Evolutionary conservation across 1,140 invertebrate species (phyloP).

Genomic region (Anastatus disparis): DNA sequence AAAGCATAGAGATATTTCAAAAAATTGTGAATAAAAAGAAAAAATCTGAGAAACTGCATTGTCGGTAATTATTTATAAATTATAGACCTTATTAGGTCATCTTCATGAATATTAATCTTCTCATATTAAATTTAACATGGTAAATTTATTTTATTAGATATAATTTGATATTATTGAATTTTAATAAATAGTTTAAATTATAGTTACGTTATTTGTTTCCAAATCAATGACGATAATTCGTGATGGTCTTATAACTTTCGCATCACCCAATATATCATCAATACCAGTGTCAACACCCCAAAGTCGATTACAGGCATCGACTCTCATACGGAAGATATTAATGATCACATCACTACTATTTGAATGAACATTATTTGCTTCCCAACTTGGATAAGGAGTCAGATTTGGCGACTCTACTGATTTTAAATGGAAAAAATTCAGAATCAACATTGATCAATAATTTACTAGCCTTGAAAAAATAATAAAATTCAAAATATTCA

Average conservation of each 20-base stretch:
- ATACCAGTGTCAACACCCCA: conserved; percentile 81
- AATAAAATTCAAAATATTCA: neutral
- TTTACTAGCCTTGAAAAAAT: neutral
- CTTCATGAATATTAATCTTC: too few relatives aligned
- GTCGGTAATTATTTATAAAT: too few relatives aligned
- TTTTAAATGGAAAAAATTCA: neutral
- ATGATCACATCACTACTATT: conserved; percentile 70
- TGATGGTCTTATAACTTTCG: conserved; percentile 71
- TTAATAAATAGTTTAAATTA: neutral
- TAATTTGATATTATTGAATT: too few relatives aligned
- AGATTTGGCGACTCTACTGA: conserved; percentile 70
- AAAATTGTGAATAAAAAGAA: too few relatives aligned
- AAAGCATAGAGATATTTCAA: too few relatives aligned
- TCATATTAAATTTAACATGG: too few relatives aligned
- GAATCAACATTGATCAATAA: neutral
- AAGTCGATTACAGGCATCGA: conserved; percentile 77
- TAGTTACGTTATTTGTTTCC: conserved; percentile 71
- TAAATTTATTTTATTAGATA: too few relatives aligned
- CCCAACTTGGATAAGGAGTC: conserved; percentile 76
- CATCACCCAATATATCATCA: conserved; percentile 74
- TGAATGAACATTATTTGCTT: conserved; percentile 68
- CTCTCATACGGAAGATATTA: conserved; percentile 75
- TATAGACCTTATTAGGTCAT: too few relatives aligned
- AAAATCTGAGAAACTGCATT: too few relatives aligned
- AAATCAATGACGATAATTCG: conserved; percentile 77